Evolutionary conservation across 2,888 invertebrate species (phyloP), one percentile per base, ranked within the genome.

Genomic region (Carpatolechia fugitivella): DNA sequence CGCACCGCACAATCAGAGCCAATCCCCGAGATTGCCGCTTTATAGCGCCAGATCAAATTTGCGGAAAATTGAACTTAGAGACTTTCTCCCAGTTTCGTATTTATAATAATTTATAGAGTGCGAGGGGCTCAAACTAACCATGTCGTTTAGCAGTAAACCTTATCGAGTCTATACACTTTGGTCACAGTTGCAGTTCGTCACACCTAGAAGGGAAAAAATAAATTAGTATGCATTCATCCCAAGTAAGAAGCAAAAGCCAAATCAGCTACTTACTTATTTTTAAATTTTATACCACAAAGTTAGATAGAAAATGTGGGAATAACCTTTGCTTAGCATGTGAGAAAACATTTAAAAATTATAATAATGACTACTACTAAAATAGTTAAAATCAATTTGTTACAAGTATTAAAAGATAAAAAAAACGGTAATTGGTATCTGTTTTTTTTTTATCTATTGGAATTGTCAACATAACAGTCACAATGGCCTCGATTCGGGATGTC

Each of bases 51-150:
- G 76, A 80, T 85, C 79, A 87, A 87, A 88, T 84, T 85, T 88
- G 87, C 89, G 89, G 82, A 86, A 89, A 90, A 90, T 89, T 89
- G 80, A 80, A 85, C 78, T 76, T 64, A 71, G 71, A 71, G 75
- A 74, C 75, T 82, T 80, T 81, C 72, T 71, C 68, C 70, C 70
- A 73, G 69, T 76, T 76, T 77, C 74, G 77, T 80, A 82, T 82
- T 81, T 84, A 86, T 82, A 81, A 85, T 84, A 87, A 87, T 87
- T 86, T 83, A 84, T 81, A 79, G 84, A 74, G 85, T 83, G 84
- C 78, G 79, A 81, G 81, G 78, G 74, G 69, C 60, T 82, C 81
- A 84, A 90, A 90, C 89, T 89, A 89, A 89, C 88, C 89, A 82
- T 87, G 78, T 82, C 85, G 85, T 56, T 62, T 66, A 66, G 80